A percentile compares a stretch with the other conserved stretches of the same genome.
These are phyloP conservation scores for Thaumatotibia leucotreta DNA, from an alignment of 1,140 invertebrate species.

Conservation along the genomic window DNA sequence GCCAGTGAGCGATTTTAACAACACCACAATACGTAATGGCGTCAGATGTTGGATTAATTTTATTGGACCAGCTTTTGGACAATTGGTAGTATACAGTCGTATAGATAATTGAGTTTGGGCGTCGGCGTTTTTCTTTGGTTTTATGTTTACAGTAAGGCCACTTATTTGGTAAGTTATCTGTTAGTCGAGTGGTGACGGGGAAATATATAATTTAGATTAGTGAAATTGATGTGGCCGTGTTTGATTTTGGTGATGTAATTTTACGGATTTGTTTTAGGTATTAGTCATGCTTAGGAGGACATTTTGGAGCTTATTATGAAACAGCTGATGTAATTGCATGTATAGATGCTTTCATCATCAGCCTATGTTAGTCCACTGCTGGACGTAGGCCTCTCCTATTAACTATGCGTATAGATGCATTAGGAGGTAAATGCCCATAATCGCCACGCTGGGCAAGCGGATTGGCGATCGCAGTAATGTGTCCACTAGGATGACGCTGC, in stretches of 20 bases:
- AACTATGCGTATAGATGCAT: too few relatives aligned
- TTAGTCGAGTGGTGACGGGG: not conserved
- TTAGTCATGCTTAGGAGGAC: not conserved
- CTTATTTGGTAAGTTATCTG: constrained; percentile 8
- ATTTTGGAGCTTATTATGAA: not conserved
- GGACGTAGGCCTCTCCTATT: too few relatives aligned
- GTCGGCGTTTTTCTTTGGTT: constrained; percentile 24
- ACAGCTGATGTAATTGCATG: not conserved
- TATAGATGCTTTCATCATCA: too few relatives aligned
- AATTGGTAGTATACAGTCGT: constrained; percentile 12
- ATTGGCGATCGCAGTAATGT: too few relatives aligned
- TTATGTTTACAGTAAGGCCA: constrained; percentile 10
- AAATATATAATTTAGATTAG: constrained; percentile 10
- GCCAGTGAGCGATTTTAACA: not conserved
- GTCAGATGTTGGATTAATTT: constrained; percentile 67
- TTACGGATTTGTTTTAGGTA: not conserved
- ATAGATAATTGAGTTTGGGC: constrained; percentile 12
- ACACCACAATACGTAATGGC: constrained; percentile 51
- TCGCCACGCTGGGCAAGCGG: too few relatives aligned
- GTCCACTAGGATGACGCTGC: too few relatives aligned
- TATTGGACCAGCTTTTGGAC: constrained; percentile 44
- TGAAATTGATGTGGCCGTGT: constrained; percentile 6
- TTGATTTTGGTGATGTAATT: not conserved
- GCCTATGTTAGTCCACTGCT: too few relatives aligned
- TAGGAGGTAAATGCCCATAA: too few relatives aligned